Percentiles rank a stretch among this genome's conserved stretches.
These are phyloP conservation scores for Plagodis dolabraria DNA, from an alignment of 2,888 invertebrate genomes.

Conservation along the genomic window DNA sequence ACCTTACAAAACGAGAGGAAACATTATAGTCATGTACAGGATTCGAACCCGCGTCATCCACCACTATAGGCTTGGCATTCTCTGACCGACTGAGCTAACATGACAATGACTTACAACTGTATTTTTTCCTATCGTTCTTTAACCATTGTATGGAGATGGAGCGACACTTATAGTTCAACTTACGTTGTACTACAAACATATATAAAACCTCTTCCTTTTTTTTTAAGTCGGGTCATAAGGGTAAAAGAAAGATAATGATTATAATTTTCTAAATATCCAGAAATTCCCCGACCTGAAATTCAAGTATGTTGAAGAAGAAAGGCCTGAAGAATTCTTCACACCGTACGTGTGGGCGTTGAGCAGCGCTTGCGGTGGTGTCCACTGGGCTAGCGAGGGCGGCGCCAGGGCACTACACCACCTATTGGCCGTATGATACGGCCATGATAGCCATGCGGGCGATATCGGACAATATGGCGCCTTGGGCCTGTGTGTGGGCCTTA, in stretches of 20 bases:
- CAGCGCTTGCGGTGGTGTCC: conserved; percentile 81
- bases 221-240: no score
- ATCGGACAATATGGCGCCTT: conserved; percentile 17
- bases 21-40: no score
- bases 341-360: conserved; percentile 99
- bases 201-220: no score
- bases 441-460: conserved; percentile 5
- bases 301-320: conserved; percentile 99
- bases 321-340: conserved; percentile 99
- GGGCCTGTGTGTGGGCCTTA: conserved; percentile 12
- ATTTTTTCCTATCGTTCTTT: no score
- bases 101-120: no score
- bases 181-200: no score
- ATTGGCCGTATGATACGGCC: conserved; percentile 59
- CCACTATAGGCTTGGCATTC: no score
- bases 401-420: conserved; percentile 62
- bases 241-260: conserved; percentile 2
- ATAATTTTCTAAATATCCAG: conserved; percentile 74
- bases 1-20: no score
- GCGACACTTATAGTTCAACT: no score
- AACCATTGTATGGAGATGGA: no score
- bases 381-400: conserved; percentile 79
- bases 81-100: no score
- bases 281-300: conserved; percentile 99
- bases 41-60: no score